Evolutionary conservation across 2,888 invertebrate species (phyloP), one percentile per base, ranked within the genome.

Genomic region (Rotaria sp.): DNA sequence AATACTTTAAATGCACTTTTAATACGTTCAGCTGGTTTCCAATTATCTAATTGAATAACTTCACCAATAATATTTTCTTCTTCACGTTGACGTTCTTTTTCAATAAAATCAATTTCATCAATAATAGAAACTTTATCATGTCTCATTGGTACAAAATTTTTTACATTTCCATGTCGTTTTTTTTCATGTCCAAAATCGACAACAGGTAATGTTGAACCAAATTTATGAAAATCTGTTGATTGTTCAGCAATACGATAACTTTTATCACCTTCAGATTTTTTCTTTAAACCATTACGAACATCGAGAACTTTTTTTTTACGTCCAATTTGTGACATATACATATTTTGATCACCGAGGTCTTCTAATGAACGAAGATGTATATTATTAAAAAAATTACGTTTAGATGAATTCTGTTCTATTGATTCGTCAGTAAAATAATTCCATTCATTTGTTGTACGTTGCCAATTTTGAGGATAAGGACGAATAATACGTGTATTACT

Each of bases 221-320:
- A 85, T 86, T 89, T 89, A 87, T 90, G 89, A 88, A 91, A 91
- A 41, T 88, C 88, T 18, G 89, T 87, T 26, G 90, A 89, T 86
- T 90, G 90, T 87, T 91, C 91, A 13, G 89, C 89, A 30, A 88
- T 89, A 85, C 89, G 89, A 87, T 91, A 91, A n/a, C 87, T 88
- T 86, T 91, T 91, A 87, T 91, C 90, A 45, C 91, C 91, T 8
- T 89, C 88, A 21, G 90, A 88, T 24, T 89, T 89, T 87, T 88
- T 88, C 10, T 88, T 85, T 35, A 91, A 88, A 38, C 89, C 89
- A 88, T 91, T 91, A n/a, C 91, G 87, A 86, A 89, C 89, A 87
- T 90, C 89, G 45, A 90, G n/a, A n/a, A 86, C 86, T 52, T 48
- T 41, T 74, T 74, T 86, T n/a, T 86, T 86, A 45, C 48, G 52